Evolutionary conservation across 2,113 vertebrate genomes (phyloP).

Genomic region (Maylandia zebra): DNA sequence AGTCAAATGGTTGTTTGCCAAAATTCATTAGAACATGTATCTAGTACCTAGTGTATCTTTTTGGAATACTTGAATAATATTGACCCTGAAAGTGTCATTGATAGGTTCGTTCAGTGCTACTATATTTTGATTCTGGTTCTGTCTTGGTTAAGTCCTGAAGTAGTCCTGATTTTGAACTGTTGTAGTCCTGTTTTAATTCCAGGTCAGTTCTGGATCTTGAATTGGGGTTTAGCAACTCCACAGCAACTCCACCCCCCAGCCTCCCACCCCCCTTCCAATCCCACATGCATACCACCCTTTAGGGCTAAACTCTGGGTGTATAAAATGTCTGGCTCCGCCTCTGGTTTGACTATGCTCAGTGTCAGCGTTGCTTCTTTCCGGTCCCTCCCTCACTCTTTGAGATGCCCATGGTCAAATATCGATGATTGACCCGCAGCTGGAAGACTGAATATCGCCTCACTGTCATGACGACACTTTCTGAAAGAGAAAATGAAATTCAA

Average conservation of each 20-base stretch:
- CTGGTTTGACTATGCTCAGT: not conserved
- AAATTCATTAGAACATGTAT: not conserved
- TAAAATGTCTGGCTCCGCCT: not conserved
- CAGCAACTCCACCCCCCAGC: not conserved
- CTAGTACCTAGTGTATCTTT: not conserved
- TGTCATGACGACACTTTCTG: slow-evolving; percentile 81
- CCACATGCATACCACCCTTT: not conserved
- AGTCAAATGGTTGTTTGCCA: not conserved
- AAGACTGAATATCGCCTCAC: slow-evolving; percentile 75
- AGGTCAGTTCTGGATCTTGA: not conserved
- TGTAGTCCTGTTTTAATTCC: not conserved
- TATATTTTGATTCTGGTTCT: not conserved
- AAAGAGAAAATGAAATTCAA: not conserved
- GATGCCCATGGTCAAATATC: not conserved
- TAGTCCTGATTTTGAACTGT: not conserved
- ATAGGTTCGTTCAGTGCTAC: accelerated
- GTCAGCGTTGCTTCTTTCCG: not conserved
- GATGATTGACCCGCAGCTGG: slow-evolving; percentile 23
- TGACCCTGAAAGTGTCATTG: not conserved
- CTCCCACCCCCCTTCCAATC: not conserved
- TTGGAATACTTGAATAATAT: not conserved
- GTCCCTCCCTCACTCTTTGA: not conserved
- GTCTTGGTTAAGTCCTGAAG: not conserved
- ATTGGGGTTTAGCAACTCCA: not conserved
- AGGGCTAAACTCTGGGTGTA: not conserved